These are phyloP conservation scores for Rosalia funebris DNA, from an alignment of 2,888 invertebrate genomes.

Conservation along the genomic window DNA sequence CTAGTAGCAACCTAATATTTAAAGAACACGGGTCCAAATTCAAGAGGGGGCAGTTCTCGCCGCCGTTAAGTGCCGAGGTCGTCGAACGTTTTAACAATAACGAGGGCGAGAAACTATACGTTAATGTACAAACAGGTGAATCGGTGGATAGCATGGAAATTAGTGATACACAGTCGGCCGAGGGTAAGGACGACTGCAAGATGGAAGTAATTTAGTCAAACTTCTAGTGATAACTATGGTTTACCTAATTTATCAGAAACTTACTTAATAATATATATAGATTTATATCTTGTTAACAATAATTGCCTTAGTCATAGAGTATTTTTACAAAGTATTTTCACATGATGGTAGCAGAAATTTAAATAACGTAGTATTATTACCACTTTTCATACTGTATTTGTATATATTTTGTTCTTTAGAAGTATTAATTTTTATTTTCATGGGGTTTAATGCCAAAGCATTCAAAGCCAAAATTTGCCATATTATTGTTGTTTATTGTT, in stretches of 20 bases:
- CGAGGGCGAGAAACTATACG: conserved; percentile 61
- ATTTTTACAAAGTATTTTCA: conserved; percentile 65
- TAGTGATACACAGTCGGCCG: conserved; percentile 44
- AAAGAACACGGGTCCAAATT: conserved; percentile 50
- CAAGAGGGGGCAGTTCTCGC: conserved; percentile 49
- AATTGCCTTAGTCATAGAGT: conserved; percentile 61
- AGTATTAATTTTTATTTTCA: conserved; percentile 52
- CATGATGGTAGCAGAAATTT: conserved; percentile 52
- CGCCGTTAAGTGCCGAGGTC: conserved; percentile 49
- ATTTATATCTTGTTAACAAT: conserved; percentile 51
- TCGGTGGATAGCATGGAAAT: conserved; percentile 52
- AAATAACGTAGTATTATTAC: conserved; percentile 50
- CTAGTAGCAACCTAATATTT: conserved; percentile 53
- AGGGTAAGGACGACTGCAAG: conserved; percentile 40
- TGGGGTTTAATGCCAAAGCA: conserved; percentile 65
- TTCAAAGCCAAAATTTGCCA: conserved; percentile 66
- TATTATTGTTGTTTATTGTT: conserved; percentile 63
- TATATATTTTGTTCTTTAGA: conserved; percentile 45
- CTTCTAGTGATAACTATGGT: conserved; percentile 57
- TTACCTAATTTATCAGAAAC: conserved; percentile 47
- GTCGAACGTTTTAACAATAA: conserved; percentile 58
- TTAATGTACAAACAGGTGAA: conserved; percentile 62
- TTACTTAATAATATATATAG: conserved; percentile 48
- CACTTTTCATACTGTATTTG: conserved; percentile 50
- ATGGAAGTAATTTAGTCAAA: conserved; percentile 58